Percentiles rank a stretch among this genome's conserved stretches.
Evolutionary conservation across 2,888 invertebrate species (phyloP).

Genomic region (Cephus runcator): DNA sequence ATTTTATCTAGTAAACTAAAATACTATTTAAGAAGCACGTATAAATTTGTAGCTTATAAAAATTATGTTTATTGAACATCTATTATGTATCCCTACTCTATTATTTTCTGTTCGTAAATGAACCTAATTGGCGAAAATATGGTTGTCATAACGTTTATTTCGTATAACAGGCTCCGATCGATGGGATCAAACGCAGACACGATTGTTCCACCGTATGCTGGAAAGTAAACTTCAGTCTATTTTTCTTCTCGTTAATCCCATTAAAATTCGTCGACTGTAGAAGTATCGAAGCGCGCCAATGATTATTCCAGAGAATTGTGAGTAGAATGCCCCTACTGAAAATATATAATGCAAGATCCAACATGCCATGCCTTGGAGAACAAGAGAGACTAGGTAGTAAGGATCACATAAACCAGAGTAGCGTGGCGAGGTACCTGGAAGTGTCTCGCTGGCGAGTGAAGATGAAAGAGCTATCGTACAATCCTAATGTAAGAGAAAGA

Average conservation of each 20-base stretch:
- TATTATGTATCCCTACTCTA: neutral
- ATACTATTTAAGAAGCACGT: neutral
- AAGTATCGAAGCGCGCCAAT: neutral
- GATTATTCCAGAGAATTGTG: neutral
- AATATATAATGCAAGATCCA: neutral
- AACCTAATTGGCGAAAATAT: neutral
- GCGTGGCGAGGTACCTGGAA: neutral
- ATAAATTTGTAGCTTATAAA: neutral
- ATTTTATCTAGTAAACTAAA: neutral
- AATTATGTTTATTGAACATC: neutral
- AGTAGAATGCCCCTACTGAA: neutral
- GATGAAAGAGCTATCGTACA: neutral
- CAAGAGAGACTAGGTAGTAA: neutral
- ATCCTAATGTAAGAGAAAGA: neutral
- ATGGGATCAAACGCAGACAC: neutral
- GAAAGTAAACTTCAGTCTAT: neutral
- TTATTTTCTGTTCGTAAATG: neutral
- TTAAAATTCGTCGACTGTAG: neutral
- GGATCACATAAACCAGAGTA: neutral
- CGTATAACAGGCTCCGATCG: neutral
- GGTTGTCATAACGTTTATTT: neutral
- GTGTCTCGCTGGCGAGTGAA: neutral
- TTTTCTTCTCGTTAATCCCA: neutral
- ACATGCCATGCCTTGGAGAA: neutral
- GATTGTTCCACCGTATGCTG: neutral